Conservation (phyloP, 2,797 vertebrate genomes). For the Eulemur albifrons region DNA sequence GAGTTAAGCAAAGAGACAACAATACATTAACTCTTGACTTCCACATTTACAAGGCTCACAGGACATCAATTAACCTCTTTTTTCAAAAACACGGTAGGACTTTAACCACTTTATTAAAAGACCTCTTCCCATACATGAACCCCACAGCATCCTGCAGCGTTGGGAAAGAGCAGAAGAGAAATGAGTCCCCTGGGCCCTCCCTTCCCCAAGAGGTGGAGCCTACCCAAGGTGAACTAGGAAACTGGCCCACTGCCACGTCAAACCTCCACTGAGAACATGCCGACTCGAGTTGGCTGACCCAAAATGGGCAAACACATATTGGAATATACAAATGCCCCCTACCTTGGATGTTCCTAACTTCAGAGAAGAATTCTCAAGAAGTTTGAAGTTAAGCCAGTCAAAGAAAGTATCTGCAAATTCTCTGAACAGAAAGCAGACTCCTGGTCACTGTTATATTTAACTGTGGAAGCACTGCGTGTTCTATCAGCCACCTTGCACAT, state of each 20-base stretch:
- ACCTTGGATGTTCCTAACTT: neutral
- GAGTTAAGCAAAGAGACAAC: neutral
- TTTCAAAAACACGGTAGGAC: neutral
- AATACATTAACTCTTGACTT: neutral
- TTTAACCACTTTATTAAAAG: neutral
- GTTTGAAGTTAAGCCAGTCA: constrained; percentile 38
- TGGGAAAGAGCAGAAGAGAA: neutral
- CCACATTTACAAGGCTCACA: neutral
- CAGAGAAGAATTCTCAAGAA: constrained; percentile 48
- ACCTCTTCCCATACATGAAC: neutral
- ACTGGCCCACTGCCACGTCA: neutral
- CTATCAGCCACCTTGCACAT: neutral
- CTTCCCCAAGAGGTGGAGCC: neutral
- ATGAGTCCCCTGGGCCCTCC: neutral
- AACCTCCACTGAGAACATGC: neutral
- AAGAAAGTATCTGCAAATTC: neutral
- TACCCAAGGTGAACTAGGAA: neutral
- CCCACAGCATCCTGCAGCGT: neutral
- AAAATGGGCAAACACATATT: neutral
- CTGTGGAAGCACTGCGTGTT: neutral
- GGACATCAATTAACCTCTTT: neutral
- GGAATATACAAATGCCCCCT: neutral
- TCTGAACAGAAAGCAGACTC: constrained; percentile 52
- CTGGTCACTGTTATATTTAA: neutral
- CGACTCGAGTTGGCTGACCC: neutral